These are phyloP conservation scores for Cephus runcator DNA, from an alignment of 2,888 invertebrate species.

Conservation along the genomic window DNA sequence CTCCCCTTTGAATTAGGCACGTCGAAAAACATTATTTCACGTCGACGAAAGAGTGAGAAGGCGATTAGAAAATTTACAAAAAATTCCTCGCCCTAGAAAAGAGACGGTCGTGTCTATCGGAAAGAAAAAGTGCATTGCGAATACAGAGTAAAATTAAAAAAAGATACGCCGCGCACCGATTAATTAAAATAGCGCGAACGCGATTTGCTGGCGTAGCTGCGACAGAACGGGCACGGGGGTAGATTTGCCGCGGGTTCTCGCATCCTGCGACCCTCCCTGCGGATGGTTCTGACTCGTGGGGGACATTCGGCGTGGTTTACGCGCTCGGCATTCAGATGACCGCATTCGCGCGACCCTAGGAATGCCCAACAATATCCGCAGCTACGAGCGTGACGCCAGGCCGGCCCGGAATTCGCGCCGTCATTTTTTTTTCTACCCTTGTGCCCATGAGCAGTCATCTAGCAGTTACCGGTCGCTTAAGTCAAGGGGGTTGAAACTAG, in stretches of 20 bases:
- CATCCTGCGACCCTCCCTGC: conserved; percentile 27
- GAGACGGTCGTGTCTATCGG: not conserved
- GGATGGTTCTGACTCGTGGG: conserved; percentile 41
- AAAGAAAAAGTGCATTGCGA: not conserved
- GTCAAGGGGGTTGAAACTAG: not conserved
- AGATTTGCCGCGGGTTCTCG: conserved; percentile 47
- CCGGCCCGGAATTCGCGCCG: conserved; percentile 39
- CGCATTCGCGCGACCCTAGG: conserved; percentile 61
- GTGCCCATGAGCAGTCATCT: not conserved
- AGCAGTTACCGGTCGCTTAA: not conserved
- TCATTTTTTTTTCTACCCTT: conserved; percentile 11
- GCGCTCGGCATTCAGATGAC: conserved; percentile 63
- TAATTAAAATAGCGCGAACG: conserved; percentile 60
- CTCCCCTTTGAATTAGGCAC: not conserved
- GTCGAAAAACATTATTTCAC: not conserved
- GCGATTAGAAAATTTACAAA: not conserved
- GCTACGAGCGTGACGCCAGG: conserved; percentile 43
- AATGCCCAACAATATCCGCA: conserved; percentile 61
- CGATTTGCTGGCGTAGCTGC: conserved; percentile 60
- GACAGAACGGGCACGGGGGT: conserved; percentile 39
- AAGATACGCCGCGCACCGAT: conserved; percentile 41
- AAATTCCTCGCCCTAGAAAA: not conserved
- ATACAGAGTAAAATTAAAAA: not conserved
- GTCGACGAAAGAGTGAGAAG: not conserved
- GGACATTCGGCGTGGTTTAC: conserved; percentile 62